These are phyloP conservation scores for Hemiprocne comata DNA, from an alignment of 2,113 vertebrate genomes.

Conservation along the genomic window DNA sequence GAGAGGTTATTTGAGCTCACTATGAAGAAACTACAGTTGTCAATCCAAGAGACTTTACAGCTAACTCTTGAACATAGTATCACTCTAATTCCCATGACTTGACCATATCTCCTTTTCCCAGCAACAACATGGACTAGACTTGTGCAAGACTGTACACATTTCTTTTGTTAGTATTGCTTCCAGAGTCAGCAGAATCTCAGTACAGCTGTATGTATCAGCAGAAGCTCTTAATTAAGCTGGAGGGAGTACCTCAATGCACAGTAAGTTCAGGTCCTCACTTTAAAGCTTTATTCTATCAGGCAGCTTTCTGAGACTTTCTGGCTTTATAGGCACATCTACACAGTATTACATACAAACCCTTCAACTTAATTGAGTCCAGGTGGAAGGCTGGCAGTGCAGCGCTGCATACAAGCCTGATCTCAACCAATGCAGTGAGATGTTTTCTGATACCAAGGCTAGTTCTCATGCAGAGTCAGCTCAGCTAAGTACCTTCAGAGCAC, in stretches of 20 bases:
- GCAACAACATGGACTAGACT: background rate
- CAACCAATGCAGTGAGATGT: accelerated
- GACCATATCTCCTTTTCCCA: background rate
- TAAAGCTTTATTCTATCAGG: background rate
- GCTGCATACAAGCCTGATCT: background rate
- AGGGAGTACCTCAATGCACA: background rate
- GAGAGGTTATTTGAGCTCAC: background rate
- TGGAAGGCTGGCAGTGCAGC: background rate
- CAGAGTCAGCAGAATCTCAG: background rate
- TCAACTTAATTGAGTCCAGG: background rate
- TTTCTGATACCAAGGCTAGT: background rate
- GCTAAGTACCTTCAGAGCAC: background rate
- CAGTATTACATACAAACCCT: background rate
- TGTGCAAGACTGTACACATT: background rate
- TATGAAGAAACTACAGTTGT: background rate
- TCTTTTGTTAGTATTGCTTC: background rate
- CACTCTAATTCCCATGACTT: no score
- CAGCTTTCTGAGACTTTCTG: background rate
- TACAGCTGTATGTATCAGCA: background rate
- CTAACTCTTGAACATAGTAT: no score
- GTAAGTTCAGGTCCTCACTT: background rate
- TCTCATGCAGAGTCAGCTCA: background rate
- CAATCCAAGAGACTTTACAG: background rate
- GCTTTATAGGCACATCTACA: background rate
- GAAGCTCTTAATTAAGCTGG: background rate